Conservation (phyloP, 2,113 vertebrate species). For the Colius striatus region DNA sequence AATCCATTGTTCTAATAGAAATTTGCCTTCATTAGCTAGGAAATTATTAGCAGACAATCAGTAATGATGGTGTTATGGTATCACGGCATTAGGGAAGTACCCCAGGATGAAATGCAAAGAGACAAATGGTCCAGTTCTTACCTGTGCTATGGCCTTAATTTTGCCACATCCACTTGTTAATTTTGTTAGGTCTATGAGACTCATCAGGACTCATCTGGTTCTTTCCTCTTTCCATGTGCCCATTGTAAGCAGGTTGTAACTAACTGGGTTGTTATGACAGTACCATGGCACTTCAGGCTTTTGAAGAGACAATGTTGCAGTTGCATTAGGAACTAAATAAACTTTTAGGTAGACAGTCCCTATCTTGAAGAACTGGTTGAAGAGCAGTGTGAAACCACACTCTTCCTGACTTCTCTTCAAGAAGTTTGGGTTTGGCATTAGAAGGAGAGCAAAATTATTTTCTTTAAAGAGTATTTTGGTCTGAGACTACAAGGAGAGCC, state of each 20-base stretch:
- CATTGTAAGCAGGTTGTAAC: fast-evolving
- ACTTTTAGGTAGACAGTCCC: not conserved
- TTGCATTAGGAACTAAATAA: not conserved
- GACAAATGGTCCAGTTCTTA: not conserved
- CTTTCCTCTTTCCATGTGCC: not conserved
- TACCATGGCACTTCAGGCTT: not conserved
- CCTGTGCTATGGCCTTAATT: not conserved
- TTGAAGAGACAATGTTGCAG: not conserved
- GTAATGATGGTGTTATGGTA: not conserved
- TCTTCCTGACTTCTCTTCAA: not conserved
- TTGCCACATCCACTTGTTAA: not conserved
- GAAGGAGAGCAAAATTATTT: not conserved
- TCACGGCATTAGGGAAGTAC: not conserved
- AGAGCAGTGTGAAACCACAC: not conserved
- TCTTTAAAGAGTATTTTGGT: not conserved
- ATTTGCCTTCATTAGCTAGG: not conserved
- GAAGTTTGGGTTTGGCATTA: not conserved
- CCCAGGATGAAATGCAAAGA: not conserved
- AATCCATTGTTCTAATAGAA: not conserved
- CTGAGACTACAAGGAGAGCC: not conserved
- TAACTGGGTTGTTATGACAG: not conserved
- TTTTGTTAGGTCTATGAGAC: not conserved
- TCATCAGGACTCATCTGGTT: not conserved
- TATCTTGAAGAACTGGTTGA: not conserved
- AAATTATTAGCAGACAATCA: not conserved